phyloP scores from a whole-genome alignment of 2,888 invertebrate genomes.

The Julus scandinavius region DNA sequence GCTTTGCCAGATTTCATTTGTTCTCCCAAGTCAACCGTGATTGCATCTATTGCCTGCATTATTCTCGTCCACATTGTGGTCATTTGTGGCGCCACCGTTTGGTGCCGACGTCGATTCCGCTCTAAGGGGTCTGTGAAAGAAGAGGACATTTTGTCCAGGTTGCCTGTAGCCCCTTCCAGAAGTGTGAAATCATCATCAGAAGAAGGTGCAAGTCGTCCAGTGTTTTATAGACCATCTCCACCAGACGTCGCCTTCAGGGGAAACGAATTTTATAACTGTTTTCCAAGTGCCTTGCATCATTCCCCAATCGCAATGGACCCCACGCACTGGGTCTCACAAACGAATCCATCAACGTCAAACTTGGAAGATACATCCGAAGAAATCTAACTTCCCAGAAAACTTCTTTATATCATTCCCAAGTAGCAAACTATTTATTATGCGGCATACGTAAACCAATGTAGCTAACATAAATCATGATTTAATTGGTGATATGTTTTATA shows the following conservation, averaged over 20 bases:
- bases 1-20: constrained; percentile 60
- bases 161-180: neutral
- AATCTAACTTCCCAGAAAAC: neutral
- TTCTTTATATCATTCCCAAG: neutral
- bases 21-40: constrained; percentile 63
- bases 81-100: constrained; percentile 60
- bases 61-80: constrained; percentile 63
- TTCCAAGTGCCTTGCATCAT: constrained; percentile 45
- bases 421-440: constrained; percentile 21
- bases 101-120: constrained; percentile 50
- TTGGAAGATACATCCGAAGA: constrained; percentile 32
- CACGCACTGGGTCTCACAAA: constrained; percentile 44
- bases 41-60: constrained; percentile 64
- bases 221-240: constrained; percentile 48
- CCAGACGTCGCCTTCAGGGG: constrained; percentile 34
- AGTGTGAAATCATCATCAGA: neutral
- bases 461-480: neutral
- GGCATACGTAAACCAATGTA: neutral
- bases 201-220: neutral
- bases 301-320: constrained; percentile 48
- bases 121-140: neutral
- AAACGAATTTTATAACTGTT: constrained; percentile 47
- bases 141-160: neutral
- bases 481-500: neutral
- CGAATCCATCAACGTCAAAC: constrained; percentile 28